Evolutionary conservation across 2,797 vertebrate species (phyloP), one percentile per base, ranked within the genome.

Genomic region (Podarcis siculus): DNA sequence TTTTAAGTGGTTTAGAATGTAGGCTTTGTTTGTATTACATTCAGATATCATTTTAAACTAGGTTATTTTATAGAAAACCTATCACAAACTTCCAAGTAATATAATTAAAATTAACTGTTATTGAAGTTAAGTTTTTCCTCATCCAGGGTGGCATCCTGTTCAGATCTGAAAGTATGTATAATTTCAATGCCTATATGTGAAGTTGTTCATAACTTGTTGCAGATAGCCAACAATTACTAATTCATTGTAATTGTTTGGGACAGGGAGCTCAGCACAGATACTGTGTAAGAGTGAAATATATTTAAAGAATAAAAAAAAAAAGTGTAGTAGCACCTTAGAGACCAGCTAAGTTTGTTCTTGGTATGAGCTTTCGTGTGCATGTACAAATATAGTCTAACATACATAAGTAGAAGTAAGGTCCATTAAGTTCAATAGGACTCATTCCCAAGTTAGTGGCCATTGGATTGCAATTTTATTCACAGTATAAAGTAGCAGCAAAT

Each of bases 161-260:
- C 13, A 17, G 45, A 7, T 49, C 6, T 80, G 79, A 80, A 61
- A 80, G 79, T 25, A 80, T 23, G 5, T 21, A 13, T 9, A 25
- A 35, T 61, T 80, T 37, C 30, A 64, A 19, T 64, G 61, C 21
- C 5, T 37, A 79, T 58, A 19, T 17, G 5, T 25, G 2, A 39
- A 42, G 23, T 1, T 27, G 35, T 17, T 25, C 6, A 6, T 39
- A 76, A 85, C 79, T 83, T 90, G 55, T 78, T 93, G 91, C 89
- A 87, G 61, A 87, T 32, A 89, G 89, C n/a, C 17, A 93, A n/a
- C 72, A 45, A 37, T 58, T 91, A 90, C 90, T 92, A 90, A 95
- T 86, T 58, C 91, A 93, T 83, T 39, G 5, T 64, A 5, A n/a
- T 72, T 79, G 85, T 85, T 90, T 88, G 81, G 81, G 89, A 80